These are phyloP conservation scores for Syritta pipiens DNA, from an alignment of 2,888 invertebrate species.

Conservation along the genomic window DNA sequence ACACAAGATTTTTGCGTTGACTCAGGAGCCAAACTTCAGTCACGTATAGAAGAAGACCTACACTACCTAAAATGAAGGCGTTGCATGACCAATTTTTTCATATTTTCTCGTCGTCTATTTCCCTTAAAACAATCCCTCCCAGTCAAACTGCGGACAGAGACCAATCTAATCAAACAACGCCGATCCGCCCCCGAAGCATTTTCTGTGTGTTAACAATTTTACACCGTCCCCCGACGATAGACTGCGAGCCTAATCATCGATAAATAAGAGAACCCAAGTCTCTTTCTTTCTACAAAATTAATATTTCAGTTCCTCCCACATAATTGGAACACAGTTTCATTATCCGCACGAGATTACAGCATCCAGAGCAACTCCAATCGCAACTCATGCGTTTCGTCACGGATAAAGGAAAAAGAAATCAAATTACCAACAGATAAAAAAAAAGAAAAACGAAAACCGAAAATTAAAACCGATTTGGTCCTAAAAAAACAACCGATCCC, in stretches of 20 bases:
- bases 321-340: conserved; percentile 56
- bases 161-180: not conserved
- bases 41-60: too few species aligned
- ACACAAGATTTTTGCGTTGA: too few species aligned
- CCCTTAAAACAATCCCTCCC: too few species aligned
- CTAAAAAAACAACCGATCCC: conserved; percentile 46
- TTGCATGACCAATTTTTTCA: too few species aligned
- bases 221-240: conserved; percentile 6
- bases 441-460: conserved; percentile 34
- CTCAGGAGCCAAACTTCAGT: too few species aligned
- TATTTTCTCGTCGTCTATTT: not conserved
- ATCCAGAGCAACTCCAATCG: conserved; percentile 6
- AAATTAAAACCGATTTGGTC: not conserved
- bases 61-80: too few species aligned
- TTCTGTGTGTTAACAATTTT: conserved; percentile 31
- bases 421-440: conserved; percentile 51
- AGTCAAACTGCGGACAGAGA: too few species aligned
- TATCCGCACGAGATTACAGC: conserved; percentile 20
- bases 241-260: conserved; percentile 21
- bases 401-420: conserved; percentile 47
- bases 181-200: not conserved
- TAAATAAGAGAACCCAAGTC: not conserved
- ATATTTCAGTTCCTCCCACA: conserved; percentile 31
- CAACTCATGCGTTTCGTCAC: conserved; percentile 60
- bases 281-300: conserved; percentile 22